These are phyloP conservation scores for Zophobas morio DNA, from an alignment of 1,140 invertebrate species.

Conservation along the genomic window DNA sequence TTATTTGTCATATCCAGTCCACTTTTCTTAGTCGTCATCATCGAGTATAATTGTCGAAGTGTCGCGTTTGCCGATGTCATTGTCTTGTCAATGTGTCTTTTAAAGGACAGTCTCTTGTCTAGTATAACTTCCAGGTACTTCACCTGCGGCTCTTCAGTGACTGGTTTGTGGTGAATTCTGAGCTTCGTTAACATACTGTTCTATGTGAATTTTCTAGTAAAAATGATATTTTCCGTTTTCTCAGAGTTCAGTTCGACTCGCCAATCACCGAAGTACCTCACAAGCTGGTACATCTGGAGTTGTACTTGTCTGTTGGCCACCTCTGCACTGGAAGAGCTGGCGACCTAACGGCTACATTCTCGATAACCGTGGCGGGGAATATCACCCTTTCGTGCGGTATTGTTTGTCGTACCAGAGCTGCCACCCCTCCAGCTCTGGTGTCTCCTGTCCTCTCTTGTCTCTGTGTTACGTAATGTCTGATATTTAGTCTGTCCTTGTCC, in stretches of 20 bases:
- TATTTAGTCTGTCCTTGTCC: no score
- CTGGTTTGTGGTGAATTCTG: neutral
- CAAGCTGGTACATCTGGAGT: conserved; percentile 58
- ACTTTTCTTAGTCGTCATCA: conserved; percentile 52
- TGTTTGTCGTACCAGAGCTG: no score
- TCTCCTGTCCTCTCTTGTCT: no score
- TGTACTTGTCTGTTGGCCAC: conserved; percentile 61
- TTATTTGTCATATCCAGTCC: conserved; percentile 56
- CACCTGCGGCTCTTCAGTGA: neutral
- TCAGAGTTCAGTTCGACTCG: conserved; percentile 58
- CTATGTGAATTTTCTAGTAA: conserved; percentile 44
- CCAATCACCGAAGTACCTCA: conserved; percentile 61
- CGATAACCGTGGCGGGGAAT: no score
- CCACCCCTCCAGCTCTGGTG: no score
- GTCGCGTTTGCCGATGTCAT: conserved; percentile 51
- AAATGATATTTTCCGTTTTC: conserved; percentile 60
- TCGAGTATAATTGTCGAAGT: conserved; percentile 44
- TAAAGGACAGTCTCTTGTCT: conserved; percentile 28
- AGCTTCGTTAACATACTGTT: neutral
- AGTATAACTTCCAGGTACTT: conserved; percentile 9
- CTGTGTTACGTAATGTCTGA: no score
- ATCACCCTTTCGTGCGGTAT: no score
- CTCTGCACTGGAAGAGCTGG: conserved; percentile 57
- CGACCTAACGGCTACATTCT: neutral
- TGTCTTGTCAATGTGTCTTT: conserved; percentile 33